Base-by-base conservation (phyloP, 1,140 invertebrate genomes). In the Drosophila parabipectinata region DNA sequence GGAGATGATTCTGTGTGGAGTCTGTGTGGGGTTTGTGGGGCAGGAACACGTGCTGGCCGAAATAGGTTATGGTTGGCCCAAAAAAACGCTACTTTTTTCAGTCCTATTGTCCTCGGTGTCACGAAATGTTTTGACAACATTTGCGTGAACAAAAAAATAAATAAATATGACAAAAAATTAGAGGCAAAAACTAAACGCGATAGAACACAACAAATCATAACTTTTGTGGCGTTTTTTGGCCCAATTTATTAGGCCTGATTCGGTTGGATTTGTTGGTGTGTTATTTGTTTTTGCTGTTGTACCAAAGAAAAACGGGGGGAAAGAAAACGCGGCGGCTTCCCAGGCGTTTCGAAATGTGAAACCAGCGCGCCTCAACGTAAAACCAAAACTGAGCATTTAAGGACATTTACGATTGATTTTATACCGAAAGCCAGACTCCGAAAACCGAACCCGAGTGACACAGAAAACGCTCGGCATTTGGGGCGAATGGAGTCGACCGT, bases 401-500 rank as follows among this genome's bases (percentile, higher is more conserved):
- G 85, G 82, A 80, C 81, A 81, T 83, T 91, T 83, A 82, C 82
- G 77, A 90, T 90, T 90, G 85, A 90, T 91, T 89, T 91, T 91
- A 90, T 91, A 87, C 77, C 77, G 83, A 87, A 87, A 55, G 56
- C 51, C 59, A 50, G 60, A 71, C 28, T 57, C 71, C 61, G 67
- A 76, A 68, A 76, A 37, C 69, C 48, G 55, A 68, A 52, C 30
- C 53, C 63, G 74, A 75, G 45, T 79, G 82, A 78, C 82, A 85
- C 78, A 78, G 82, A 87, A 87, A 87, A 62, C 50, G 10, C 5
- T 76, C 50, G 69, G 45, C 45, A 62, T 59, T 56, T 62, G 59
- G 56, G 51, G 58, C 60, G 54, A 60, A 47, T 4, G 53, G 18
- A 73, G 10, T 45, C 82, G 77, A 85, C 44, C 39, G 4, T 26